These are phyloP conservation scores for Brachyopa scutellaris DNA, from an alignment of 2,888 invertebrate species.

Conservation along the genomic window DNA sequence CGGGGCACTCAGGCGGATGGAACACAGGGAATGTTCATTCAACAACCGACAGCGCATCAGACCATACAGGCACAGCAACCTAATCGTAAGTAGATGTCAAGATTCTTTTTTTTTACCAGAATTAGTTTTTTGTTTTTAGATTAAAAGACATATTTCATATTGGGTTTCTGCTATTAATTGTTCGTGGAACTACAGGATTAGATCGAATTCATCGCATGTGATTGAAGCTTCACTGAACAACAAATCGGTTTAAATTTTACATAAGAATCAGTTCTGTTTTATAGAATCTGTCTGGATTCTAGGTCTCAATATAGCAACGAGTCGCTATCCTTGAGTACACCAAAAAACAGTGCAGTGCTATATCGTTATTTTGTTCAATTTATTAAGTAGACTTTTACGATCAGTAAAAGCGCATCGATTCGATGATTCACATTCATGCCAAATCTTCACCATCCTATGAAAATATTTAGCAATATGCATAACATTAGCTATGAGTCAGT, in stretches of 20 bases:
- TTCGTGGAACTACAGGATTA: too few relatives aligned
- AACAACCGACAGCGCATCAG: conserved; percentile 83
- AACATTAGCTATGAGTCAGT: background rate
- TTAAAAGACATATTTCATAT: too few relatives aligned
- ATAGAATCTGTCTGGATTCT: too few relatives aligned
- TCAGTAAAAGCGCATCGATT: background rate
- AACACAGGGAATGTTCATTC: conserved; percentile 90
- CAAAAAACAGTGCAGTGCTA: background rate
- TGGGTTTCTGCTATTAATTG: too few relatives aligned
- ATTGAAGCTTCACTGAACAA: too few relatives aligned
- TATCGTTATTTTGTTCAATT: background rate
- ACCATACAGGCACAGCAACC: conserved; percentile 85
- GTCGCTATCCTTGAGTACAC: too few relatives aligned
- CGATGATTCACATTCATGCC: background rate
- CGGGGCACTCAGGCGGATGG: conserved; percentile 90
- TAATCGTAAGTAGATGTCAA: conserved; percentile 84
- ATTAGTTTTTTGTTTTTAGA: too few relatives aligned
- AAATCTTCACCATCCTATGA: background rate
- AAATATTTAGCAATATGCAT: background rate
- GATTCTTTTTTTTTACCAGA: too few relatives aligned
- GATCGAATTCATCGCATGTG: too few relatives aligned
- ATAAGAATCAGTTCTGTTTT: too few relatives aligned
- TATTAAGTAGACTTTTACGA: background rate
- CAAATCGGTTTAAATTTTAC: too few relatives aligned
- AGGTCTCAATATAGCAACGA: too few relatives aligned